Base-by-base conservation (phyloP, 2,888 invertebrate genomes). In the Tetragonisca angustula region DNA sequence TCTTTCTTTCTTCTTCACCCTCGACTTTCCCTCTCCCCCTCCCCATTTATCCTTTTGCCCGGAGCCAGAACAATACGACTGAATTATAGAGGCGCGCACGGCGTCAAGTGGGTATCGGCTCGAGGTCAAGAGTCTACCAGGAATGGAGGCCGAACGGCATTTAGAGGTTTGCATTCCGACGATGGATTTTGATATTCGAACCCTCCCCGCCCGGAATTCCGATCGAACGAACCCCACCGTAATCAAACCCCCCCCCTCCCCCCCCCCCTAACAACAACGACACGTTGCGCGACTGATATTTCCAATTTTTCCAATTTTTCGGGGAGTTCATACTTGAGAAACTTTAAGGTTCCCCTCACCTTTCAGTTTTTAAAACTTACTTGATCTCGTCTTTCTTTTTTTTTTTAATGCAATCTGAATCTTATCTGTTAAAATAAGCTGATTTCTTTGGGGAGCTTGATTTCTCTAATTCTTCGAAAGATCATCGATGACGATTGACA, bases 81-180 rank as follows among this genome's bases (percentile, higher is more conserved):
- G 89, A 92, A 92, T 92, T 90, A 91, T 91, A 89, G 84, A 90
- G 88, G 75, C 85, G 72, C 70, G 69, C 67, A 79, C 77, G 76
- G 84, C 83, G 86, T 86, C 85, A 86, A 88, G 86, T 86, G 88
- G 89, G 86, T 92, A 91, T 91, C 86, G 87, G 90, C 85, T 75
- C 89, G 92, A 92, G 92, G 92, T 92, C 90, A 90, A 92, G 92
- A 83, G 90, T 89, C 89, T 87, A 85, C 87, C 69, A 74, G 80
- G 87, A 90, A 92, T 91, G 79, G 90, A 90, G 91, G 91, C 89
- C 90, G 91, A 89, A 81, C 69, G 79, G 88, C 80, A 86, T 79
- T 81, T 82, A 76, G 74, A 70, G 81, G 85, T 72, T 73, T 79
- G 82, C 86, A 83, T 78, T 81, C 85, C 75, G 36, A 76, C 79